These are phyloP conservation scores for Chaetodon trifascialis DNA, from an alignment of 2,113 vertebrate genomes.

Conservation along the genomic window DNA sequence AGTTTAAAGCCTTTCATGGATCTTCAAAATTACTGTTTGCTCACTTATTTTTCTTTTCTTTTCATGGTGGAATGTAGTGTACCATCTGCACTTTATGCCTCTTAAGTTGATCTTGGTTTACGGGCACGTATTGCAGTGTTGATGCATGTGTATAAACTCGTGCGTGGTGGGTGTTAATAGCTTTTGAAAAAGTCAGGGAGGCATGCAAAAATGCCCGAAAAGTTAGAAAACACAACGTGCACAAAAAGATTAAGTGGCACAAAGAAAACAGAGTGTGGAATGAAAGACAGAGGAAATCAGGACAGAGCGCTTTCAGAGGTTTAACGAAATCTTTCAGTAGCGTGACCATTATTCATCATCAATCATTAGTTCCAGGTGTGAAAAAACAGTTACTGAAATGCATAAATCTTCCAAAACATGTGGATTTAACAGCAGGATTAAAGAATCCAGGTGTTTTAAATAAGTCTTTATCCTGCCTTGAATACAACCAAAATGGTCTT, in stretches of 20 bases:
- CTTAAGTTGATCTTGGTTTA: not conserved
- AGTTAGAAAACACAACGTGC: not conserved
- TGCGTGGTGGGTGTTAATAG: not conserved
- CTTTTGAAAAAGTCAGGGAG: conserved; percentile 2
- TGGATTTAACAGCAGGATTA: conserved; percentile 1
- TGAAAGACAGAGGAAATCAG: conserved; percentile 5
- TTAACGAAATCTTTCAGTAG: conserved; percentile 15
- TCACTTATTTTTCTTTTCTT: not conserved
- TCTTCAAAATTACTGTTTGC: not conserved
- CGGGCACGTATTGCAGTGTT: not conserved
- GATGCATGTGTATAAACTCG: not conserved
- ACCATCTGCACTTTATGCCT: not conserved
- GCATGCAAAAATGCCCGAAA: not conserved
- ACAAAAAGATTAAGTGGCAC: conserved; percentile 9
- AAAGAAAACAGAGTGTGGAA: not conserved
- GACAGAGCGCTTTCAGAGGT: conserved; percentile 9
- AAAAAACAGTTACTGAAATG: conserved; percentile 21
- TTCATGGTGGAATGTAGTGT: not conserved
- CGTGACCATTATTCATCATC: conserved; percentile 10
- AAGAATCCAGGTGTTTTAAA: conserved; percentile 55
- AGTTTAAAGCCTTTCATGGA: not conserved
- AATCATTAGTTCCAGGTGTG: conserved; percentile 34
- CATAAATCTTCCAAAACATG: conserved; percentile 24
- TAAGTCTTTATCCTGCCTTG: conserved; percentile 17
- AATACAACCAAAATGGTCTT: conserved; percentile 47